Evolutionary conservation across 2,113 vertebrate species (phyloP), one percentile per base, ranked within the genome.

Genomic region (Speoplatyrhinus poulsoni): DNA sequence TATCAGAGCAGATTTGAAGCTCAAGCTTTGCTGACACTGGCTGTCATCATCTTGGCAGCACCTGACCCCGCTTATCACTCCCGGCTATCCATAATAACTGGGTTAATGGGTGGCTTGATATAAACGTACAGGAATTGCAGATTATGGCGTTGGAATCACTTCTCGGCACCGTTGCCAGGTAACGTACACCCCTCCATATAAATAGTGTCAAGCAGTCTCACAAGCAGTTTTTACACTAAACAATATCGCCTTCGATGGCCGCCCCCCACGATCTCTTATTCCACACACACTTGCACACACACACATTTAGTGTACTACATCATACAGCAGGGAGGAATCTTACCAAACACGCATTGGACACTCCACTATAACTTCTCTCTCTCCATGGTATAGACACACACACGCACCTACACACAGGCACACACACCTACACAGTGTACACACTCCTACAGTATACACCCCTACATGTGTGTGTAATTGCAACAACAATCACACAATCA

Each of bases 281-380:
- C 4, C 49, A 52, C 49, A 1, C 3, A 49, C 48, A 49, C 48
- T 1, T 12, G 12, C 48, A 52, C 49, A 75, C 72, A 85, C 84
- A 79, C 82, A 80, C 82, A 82, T 85, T 89, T 88, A 26, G 26
- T 3, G 26, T 26, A 86, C 87, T 84, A 63, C 58, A 88, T 88
- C 88, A 84, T 85, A 91, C 89, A 90, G 84, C 80, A 62, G 54
- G 64, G 26, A 26, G 26, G 26, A 26, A 26, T 26, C 26, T 26
- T 26, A 26, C 26, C 26, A 26, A 3, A 2, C 26, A 26, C 26
- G 86, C 78, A 79, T 82, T 84, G 79, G 68, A 80, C 80, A 83
- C 82, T 72, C 87, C 84, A 82, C 85, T 84, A 86, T 86, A 85
- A 88, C 85, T 82, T 90, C 36, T 6, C 36, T 41, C 36, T 41